These are phyloP conservation scores for Callocephalon fimbriatum DNA, from an alignment of 2,113 vertebrate genomes.

Conservation along the genomic window DNA sequence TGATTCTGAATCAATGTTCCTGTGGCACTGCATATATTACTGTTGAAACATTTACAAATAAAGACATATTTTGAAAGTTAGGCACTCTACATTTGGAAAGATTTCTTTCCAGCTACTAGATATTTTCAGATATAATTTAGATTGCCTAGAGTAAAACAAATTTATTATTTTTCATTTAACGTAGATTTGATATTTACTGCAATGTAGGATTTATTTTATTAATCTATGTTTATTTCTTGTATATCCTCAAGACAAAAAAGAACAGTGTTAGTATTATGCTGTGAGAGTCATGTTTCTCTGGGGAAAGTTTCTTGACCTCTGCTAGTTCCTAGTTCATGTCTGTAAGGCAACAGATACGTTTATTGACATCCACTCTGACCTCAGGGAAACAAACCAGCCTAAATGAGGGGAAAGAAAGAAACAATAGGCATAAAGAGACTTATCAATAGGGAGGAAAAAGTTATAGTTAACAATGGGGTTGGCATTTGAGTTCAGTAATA, in stretches of 20 bases:
- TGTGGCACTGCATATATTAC: fast-evolving
- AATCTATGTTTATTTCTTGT: neutral
- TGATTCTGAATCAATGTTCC: neutral
- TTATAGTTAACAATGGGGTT: neutral
- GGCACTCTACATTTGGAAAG: neutral
- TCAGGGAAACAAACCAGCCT: conserved; percentile 15
- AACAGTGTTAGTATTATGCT: neutral
- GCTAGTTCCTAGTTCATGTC: neutral
- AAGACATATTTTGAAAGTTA: neutral
- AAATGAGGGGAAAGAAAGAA: conserved; percentile 35
- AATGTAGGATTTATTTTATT: neutral
- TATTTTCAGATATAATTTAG: neutral
- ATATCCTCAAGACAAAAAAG: neutral
- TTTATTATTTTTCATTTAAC: neutral
- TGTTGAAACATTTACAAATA: neutral
- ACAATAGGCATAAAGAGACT: neutral
- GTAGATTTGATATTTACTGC: neutral
- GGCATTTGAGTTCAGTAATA: neutral
- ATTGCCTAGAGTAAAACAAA: neutral
- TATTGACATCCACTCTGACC: conserved; percentile 53
- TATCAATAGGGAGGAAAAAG: neutral
- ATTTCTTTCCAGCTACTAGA: neutral
- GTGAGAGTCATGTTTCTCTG: conserved; percentile 5
- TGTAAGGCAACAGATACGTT: conserved; percentile 41
- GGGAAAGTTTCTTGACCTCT: conserved; percentile 45